These are phyloP conservation scores for Campoplex capitator DNA, from an alignment of 2,888 invertebrate genomes.

Conservation along the genomic window DNA sequence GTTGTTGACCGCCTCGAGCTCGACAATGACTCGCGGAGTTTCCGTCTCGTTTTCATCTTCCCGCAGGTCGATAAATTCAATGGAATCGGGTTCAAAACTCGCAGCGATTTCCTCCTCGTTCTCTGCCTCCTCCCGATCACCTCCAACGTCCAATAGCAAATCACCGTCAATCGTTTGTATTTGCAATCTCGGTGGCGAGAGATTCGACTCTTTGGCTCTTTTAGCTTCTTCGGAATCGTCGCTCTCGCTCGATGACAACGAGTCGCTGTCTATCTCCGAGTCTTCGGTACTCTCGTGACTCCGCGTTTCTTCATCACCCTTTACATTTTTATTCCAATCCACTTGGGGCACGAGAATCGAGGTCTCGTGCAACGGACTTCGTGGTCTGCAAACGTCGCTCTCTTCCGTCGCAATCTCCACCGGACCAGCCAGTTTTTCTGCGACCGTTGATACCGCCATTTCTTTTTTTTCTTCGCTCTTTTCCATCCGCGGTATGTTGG, in stretches of 20 bases:
- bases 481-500: slow-evolving; percentile 75
- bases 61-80: slow-evolving; percentile 76
- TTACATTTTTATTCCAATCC: slow-evolving; percentile 86
- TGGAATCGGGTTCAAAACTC: slow-evolving; percentile 83
- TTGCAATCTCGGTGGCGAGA: slow-evolving; percentile 89
- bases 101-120: slow-evolving; percentile 63
- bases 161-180: slow-evolving; percentile 90
- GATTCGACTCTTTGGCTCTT: slow-evolving; percentile 70
- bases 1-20: slow-evolving; percentile 78
- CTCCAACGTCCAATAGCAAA: slow-evolving; percentile 85
- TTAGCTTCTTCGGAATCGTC: slow-evolving; percentile 72
- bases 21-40: slow-evolving; percentile 45
- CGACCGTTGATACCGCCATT: neutral
- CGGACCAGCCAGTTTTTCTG: slow-evolving; percentile 42
- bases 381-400: slow-evolving; percentile 85
- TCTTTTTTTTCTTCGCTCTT: neutral
- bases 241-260: slow-evolving; percentile 85
- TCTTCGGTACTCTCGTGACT: slow-evolving; percentile 72
- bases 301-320: slow-evolving; percentile 79
- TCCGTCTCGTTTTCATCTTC: slow-evolving; percentile 14
- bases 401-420: slow-evolving; percentile 65
- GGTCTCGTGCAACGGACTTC: slow-evolving; percentile 88
- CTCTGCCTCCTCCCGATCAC: slow-evolving; percentile 70
- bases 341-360: slow-evolving; percentile 89
- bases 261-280: slow-evolving; percentile 88